Evolutionary conservation across 2,113 vertebrate genomes (phyloP).

Genomic region (Triplophysa tibetana): DNA sequence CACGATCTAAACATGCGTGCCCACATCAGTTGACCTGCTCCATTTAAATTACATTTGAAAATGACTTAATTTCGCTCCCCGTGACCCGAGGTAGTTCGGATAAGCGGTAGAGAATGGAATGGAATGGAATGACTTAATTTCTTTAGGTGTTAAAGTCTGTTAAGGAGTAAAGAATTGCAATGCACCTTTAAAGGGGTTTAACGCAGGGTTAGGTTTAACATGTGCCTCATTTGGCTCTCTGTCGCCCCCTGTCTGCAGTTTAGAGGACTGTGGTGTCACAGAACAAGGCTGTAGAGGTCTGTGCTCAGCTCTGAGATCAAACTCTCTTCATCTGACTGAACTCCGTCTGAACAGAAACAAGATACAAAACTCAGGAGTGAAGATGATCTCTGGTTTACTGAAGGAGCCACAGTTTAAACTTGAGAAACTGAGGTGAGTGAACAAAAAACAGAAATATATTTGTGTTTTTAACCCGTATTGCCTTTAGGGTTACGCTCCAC

Average conservation of each 20-base stretch:
- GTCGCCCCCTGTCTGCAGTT: constrained; percentile 48
- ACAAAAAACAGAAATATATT: neutral
- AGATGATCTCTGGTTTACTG: constrained; percentile 53
- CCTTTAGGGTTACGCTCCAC: too few relatives aligned
- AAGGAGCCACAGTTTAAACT: constrained; percentile 41
- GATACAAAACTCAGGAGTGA: constrained; percentile 55
- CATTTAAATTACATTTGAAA: constrained; percentile 28
- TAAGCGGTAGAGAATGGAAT: too few relatives aligned
- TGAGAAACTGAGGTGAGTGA: constrained; percentile 56
- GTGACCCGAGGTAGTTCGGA: too few relatives aligned
- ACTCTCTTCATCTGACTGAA: constrained; percentile 34
- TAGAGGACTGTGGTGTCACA: constrained; percentile 58
- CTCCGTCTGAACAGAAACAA: constrained; percentile 60
- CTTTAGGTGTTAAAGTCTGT: neutral
- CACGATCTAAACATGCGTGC: too few relatives aligned
- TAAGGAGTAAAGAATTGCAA: neutral
- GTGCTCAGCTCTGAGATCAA: constrained; percentile 28
- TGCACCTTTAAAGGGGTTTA: neutral
- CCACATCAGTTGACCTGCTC: too few relatives aligned
- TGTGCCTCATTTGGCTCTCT: neutral
- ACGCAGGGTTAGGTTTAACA: neutral
- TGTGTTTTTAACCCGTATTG: too few relatives aligned
- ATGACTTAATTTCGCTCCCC: too few relatives aligned
- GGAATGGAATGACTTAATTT: too few relatives aligned
- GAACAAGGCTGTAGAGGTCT: constrained; percentile 50